Evolutionary conservation across 1,140 invertebrate genomes (phyloP).

Genomic region (Colletes latitarsis): DNA sequence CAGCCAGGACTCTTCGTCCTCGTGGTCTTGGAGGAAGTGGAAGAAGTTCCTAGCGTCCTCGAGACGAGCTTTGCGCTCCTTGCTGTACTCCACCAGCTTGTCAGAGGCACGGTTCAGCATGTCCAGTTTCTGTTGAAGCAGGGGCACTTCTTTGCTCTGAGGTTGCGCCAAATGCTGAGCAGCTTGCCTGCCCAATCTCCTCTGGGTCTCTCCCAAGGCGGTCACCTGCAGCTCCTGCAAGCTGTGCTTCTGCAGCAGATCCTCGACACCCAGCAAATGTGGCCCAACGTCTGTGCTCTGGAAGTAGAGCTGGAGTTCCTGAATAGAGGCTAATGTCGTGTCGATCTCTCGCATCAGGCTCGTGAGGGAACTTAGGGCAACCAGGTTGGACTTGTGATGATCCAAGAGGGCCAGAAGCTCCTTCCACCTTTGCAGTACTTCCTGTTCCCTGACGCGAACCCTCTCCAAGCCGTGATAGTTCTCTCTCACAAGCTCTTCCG

Average conservation of each 20-base stretch:
- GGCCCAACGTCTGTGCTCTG: constrained; percentile 94
- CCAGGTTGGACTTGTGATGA: constrained; percentile 92
- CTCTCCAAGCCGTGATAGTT: constrained; percentile 95
- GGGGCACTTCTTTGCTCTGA: constrained; percentile 83
- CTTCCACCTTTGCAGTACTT: constrained; percentile 94
- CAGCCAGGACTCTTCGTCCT: constrained; percentile 96
- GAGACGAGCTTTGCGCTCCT: constrained; percentile 89
- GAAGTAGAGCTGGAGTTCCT: constrained; percentile 90
- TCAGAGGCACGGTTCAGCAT: constrained; percentile 88
- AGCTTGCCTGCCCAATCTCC: constrained; percentile 88
- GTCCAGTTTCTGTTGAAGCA: constrained; percentile 86
- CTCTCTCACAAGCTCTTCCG: constrained; percentile 93
- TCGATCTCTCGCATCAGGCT: constrained; percentile 95
- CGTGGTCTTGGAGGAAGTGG: constrained; percentile 97
- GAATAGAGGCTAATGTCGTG: constrained; percentile 90
- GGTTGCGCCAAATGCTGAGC: constrained; percentile 81
- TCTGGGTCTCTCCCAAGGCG: constrained; percentile 90
- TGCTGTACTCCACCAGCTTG: constrained; percentile 87
- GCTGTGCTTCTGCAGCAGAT: constrained; percentile 95
- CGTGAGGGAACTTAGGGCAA: constrained; percentile 89
- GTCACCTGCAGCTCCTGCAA: constrained; percentile 95
- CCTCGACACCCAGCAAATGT: constrained; percentile 96
- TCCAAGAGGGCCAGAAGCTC: constrained; percentile 92
- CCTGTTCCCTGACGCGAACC: constrained; percentile 90
- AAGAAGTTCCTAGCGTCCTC: constrained; percentile 96